Evolutionary conservation across 2,888 invertebrate species (phyloP), one percentile per base, ranked within the genome.

Genomic region (Lamellibrachia satsuma): DNA sequence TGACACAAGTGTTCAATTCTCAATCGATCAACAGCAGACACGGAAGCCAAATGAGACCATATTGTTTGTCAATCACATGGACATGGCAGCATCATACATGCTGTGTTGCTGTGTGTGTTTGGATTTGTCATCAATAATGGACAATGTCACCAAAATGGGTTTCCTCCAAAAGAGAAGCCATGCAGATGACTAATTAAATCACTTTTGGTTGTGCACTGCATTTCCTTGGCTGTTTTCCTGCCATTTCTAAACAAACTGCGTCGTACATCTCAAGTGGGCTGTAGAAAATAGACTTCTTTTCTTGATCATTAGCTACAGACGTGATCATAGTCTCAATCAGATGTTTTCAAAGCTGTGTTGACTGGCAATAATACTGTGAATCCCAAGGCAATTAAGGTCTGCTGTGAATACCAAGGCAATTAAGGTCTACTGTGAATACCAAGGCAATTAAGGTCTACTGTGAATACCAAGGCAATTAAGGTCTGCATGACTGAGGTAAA

Each of bases 11-110:
- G 75, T 15, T 75, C 75, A 75, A 75, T 75, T 75, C 75, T 15
- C 75, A 75, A 75, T 75, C 75, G 75, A 75, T 75, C 75, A 75
- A 4, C 75, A 6, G 75, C 75, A 75, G 75, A 75, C 75, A 75
- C 75, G 22, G 75, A 75, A 75, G 75, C 75, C 75, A 75, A 75
- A 75, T 75, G 75, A 75, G 75, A 75, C 75, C 75, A n/a, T 15
- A 75, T 22, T 4, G 75, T 75, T 4, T n/a, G 75, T 75, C 75
- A 75, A 22, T 75, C 75, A 6, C 4, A 6, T n/a, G 75, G 75
- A 75, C 75, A n/a, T 75, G 75, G 15, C 22, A 22, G 75, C 22
- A 6, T n/a, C 75, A 4, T 22, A 15, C 75, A 6, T 75, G 75
- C 22, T 6, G 75, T 11, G 15, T 2, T 22, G 75, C 75, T 22